Evolutionary conservation across 2,888 invertebrate genomes (phyloP).

Genomic region (Dolomedes plantarius): DNA sequence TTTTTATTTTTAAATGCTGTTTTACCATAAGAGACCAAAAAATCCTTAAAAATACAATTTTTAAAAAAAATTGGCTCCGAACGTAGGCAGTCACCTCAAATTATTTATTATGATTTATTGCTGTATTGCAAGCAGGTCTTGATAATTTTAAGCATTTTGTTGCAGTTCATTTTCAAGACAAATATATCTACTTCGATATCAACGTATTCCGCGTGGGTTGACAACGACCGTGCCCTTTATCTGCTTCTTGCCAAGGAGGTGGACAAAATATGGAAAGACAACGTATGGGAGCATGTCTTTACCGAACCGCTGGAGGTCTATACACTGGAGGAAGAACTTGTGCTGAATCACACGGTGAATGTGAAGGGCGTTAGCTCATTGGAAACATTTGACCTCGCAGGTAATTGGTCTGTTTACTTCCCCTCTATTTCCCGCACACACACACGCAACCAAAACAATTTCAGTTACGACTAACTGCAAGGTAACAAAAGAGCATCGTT

Average conservation of each 20-base stretch:
- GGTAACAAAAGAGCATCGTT: too few relatives aligned
- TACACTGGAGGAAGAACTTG: slow-evolving; percentile 23
- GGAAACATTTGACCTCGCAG: slow-evolving; percentile 28
- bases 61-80: too few relatives aligned
- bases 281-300: slow-evolving; percentile 7
- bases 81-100: too few relatives aligned
- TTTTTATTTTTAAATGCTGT: too few relatives aligned
- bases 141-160: neutral
- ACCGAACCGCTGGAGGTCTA: slow-evolving; percentile 43
- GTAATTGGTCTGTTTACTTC: slow-evolving; percentile 33
- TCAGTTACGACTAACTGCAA: too few relatives aligned
- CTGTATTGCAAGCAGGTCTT: too few relatives aligned
- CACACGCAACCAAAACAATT: too few relatives aligned
- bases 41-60: too few relatives aligned
- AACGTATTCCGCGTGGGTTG: slow-evolving; percentile 17
- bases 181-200: slow-evolving; percentile 10
- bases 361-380: slow-evolving; percentile 30
- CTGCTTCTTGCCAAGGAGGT: slow-evolving; percentile 49
- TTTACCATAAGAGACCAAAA: too few relatives aligned
- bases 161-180: slow-evolving; percentile 24
- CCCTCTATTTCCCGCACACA: too few relatives aligned
- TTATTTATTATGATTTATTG: too few relatives aligned
- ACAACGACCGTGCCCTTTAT: slow-evolving; percentile 15
- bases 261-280: slow-evolving; percentile 18
- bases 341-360: slow-evolving; percentile 30